Evolutionary conservation across 2,797 vertebrate species (phyloP).

Genomic region (Sebastes hubbsi): DNA sequence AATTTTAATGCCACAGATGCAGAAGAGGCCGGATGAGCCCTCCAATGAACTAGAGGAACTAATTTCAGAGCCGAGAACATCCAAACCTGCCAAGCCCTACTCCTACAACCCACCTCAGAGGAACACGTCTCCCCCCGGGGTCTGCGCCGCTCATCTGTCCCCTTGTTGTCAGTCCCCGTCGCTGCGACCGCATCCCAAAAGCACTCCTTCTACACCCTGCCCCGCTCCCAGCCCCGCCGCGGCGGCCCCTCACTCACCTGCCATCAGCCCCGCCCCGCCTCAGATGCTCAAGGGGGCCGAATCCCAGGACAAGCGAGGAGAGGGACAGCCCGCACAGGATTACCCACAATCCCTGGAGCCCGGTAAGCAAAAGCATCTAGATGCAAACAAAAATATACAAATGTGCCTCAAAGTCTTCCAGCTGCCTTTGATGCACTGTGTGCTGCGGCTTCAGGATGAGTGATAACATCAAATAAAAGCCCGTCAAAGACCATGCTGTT

Average conservation of each 20-base stretch:
- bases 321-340: slow-evolving; percentile 83
- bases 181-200: slow-evolving; percentile 85
- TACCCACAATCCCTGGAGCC: slow-evolving; percentile 89
- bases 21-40: slow-evolving; percentile 89
- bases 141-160: slow-evolving; percentile 86
- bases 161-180: slow-evolving; percentile 92
- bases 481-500: neutral
- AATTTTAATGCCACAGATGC: slow-evolving; percentile 53
- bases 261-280: slow-evolving; percentile 86
- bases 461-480: neutral
- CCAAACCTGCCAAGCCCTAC: slow-evolving; percentile 90
- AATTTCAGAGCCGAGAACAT: slow-evolving; percentile 84
- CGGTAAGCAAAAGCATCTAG: slow-evolving; percentile 77
- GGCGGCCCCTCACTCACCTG: slow-evolving; percentile 84
- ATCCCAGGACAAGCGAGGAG: slow-evolving; percentile 84
- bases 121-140: slow-evolving; percentile 77
- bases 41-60: slow-evolving; percentile 87
- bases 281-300: slow-evolving; percentile 83
- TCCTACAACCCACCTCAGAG: slow-evolving; percentile 86
- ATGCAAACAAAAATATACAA: neutral
- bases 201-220: slow-evolving; percentile 89
- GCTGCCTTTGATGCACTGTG: slow-evolving; percentile 2
- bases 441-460: neutral
- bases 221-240: slow-evolving; percentile 79
- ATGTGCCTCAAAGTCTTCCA: neutral